A percentile compares a stretch with the other conserved stretches of the same genome.
Evolutionary conservation across 2,888 invertebrate species (phyloP).

Genomic region (Troglohyphantes excavatus): DNA sequence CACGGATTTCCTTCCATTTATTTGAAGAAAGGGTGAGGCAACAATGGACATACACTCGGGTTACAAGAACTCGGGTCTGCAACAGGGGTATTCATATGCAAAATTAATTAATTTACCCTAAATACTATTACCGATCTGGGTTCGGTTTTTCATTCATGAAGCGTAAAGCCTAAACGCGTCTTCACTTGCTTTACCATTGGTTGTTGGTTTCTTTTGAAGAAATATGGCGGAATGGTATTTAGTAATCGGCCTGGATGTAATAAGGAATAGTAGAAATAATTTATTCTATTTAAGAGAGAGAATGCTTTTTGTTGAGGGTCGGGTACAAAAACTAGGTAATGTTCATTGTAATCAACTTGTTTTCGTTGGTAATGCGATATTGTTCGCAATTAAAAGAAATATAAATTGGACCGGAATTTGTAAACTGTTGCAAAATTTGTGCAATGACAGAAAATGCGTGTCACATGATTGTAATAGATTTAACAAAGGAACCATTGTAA

Average conservation of each 20-base stretch:
- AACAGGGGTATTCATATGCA: slow-evolving; percentile 50
- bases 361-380: background rate
- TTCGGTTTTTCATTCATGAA: background rate
- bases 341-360: background rate
- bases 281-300: background rate
- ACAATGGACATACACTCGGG: slow-evolving; percentile 6
- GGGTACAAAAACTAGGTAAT: background rate
- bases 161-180: background rate
- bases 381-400: background rate
- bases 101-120: slow-evolving; percentile 54
- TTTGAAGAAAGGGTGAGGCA: slow-evolving; percentile 15
- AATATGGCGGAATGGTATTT: background rate
- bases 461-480: too few species aligned
- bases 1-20: background rate
- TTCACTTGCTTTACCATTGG: background rate
- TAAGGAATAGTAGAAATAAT: background rate
- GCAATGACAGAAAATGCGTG: background rate
- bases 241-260: background rate
- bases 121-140: background rate
- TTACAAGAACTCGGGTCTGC: slow-evolving; percentile 15
- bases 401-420: background rate
- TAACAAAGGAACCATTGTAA: too few species aligned
- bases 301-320: background rate
- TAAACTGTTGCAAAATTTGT: background rate
- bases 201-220: background rate